Percentiles rank a stretch among this genome's conserved stretches.
These are phyloP conservation scores for Caenorhabditis sp. DNA, from an alignment of 2,888 invertebrate genomes.

Conservation along the genomic window DNA sequence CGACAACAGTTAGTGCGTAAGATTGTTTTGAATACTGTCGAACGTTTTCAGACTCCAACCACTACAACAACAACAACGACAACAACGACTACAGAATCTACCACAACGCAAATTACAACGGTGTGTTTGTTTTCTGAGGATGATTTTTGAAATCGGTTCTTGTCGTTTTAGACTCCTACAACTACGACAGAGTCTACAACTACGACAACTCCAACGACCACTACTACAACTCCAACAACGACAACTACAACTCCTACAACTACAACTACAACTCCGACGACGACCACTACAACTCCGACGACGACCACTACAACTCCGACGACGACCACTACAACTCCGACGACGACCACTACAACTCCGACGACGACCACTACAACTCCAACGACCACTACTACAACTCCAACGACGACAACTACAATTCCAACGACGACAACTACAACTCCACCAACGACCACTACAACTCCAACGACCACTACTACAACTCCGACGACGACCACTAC, in stretches of 20 bases:
- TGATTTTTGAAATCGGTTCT: too few species aligned
- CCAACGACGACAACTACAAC: constrained; percentile 19
- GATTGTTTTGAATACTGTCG: too few species aligned
- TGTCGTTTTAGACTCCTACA: too few species aligned
- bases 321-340: not conserved
- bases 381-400: constrained; percentile 19
- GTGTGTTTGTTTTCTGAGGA: too few species aligned
- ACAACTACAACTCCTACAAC: constrained; percentile 21
- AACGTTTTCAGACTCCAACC: too few species aligned
- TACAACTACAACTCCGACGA: constrained; percentile 22
- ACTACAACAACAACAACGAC: too few species aligned
- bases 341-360: constrained; percentile 10
- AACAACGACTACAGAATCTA: too few species aligned
- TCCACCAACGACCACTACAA: constrained; percentile 9
- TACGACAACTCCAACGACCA: constrained; percentile 15
- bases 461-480: constrained; percentile 16
- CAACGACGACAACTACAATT: constrained; percentile 35
- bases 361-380: constrained; percentile 10
- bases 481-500: constrained; percentile 1
- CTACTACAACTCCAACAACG: constrained; percentile 9
- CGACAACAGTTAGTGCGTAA: too few species aligned
- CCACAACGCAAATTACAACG: not conserved
- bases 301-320: constrained; percentile 15
- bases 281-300: constrained; percentile 25
- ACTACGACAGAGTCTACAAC: not conserved